Percentiles rank a stretch among this genome's conserved stretches.
Evolutionary conservation across 1,140 invertebrate species (phyloP).

Genomic region (Sarcophaga peregrina): DNA sequence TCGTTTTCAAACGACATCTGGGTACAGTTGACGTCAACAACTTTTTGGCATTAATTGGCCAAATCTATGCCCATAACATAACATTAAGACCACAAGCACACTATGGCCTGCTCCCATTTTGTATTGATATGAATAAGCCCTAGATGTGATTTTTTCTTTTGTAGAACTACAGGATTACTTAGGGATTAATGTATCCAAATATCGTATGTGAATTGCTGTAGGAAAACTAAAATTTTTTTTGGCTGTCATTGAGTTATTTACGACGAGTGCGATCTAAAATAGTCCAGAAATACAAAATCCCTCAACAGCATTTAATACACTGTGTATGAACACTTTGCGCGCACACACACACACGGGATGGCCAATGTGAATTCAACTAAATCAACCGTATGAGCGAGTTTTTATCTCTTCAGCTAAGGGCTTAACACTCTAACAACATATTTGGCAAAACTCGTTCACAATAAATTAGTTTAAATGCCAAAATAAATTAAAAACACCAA

Average conservation of each 20-base stretch:
- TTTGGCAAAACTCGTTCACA: background rate
- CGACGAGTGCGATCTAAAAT: too few species aligned
- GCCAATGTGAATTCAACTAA: background rate
- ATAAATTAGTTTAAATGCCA: slow-evolving; percentile 5
- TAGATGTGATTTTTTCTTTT: background rate
- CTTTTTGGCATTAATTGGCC: background rate
- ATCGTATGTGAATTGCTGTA: too few species aligned
- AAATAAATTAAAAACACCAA: background rate
- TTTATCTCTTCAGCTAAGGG: background rate
- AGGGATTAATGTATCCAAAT: background rate
- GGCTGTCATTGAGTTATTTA: too few species aligned
- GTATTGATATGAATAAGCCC: too few species aligned
- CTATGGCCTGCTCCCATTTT: too few species aligned
- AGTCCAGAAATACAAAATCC: background rate
- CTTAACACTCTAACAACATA: background rate
- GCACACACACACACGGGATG: background rate
- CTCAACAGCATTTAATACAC: background rate
- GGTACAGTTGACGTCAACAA: background rate
- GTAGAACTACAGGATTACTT: background rate
- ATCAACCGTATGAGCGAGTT: background rate
- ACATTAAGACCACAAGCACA: background rate
- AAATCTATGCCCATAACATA: background rate
- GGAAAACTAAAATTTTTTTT: too few species aligned
- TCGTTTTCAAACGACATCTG: background rate
- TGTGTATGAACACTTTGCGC: too few species aligned